phyloP scores from a whole-genome alignment of 2,113 vertebrate genomes.

The Hippocampus barbouri region DNA sequence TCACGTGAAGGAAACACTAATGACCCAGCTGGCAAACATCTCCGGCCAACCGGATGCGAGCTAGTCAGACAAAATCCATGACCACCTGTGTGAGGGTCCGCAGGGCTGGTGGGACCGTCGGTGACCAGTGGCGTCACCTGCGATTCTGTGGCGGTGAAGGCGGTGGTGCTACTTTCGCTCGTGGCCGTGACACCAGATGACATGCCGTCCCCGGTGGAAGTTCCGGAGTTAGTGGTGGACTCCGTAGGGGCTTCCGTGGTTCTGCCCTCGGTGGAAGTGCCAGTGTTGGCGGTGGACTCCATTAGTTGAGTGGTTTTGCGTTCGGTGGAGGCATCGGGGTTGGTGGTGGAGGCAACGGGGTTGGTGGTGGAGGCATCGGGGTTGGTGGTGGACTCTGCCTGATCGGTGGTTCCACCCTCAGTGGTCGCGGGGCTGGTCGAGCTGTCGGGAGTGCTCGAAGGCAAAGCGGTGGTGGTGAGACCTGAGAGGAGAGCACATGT shows the following conservation, averaged over 20 bases:
- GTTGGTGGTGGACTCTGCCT: constrained; percentile 17
- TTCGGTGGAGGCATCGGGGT: background rate
- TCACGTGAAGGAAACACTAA: background rate
- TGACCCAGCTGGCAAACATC: background rate
- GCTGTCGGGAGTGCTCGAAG: constrained; percentile 46
- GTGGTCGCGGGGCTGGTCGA: background rate
- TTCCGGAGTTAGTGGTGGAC: no score
- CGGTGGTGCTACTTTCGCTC: constrained; percentile 13
- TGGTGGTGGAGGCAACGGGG: background rate
- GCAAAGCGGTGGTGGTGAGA: constrained; percentile 49
- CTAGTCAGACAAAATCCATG: background rate
- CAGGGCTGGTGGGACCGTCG: constrained; percentile 15
- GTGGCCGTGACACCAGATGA: constrained; percentile 22
- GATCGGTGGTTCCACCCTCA: constrained; percentile 2
- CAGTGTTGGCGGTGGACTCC: constrained; percentile 2
- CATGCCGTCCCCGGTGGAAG: no score
- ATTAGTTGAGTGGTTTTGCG: constrained; percentile 2
- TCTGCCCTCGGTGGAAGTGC: constrained; percentile 7
- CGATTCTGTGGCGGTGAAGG: background rate
- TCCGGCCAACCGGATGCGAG: background rate
- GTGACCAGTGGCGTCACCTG: background rate
- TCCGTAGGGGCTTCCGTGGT: no score
- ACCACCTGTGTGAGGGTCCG: constrained; percentile 37
- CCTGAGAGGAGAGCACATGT: constrained; percentile 63
- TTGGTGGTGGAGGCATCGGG: constrained; percentile 1